Conservation (phyloP, 35 echinoderm and acorn worm species). For the Holothuria glaberrima region DNA sequence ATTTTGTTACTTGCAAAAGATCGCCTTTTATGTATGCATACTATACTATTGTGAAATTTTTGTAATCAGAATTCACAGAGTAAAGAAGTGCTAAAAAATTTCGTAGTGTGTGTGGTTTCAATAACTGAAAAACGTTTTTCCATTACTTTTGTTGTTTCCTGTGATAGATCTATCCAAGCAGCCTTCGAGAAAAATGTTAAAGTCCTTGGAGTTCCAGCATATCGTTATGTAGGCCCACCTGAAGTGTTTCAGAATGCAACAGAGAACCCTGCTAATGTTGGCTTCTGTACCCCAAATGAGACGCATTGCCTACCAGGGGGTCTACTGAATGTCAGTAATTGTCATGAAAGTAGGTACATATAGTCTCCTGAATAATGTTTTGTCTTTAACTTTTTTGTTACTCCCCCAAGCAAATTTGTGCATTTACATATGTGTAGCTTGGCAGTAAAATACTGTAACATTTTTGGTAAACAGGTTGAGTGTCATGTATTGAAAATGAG, state of each 20-base stretch:
- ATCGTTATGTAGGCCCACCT: constrained; percentile 61
- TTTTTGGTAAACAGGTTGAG: too few species aligned
- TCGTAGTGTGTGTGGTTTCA: not conserved
- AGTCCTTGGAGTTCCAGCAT: constrained; percentile 45
- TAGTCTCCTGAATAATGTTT: too few species aligned
- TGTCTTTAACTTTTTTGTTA: too few species aligned
- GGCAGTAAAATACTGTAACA: too few species aligned
- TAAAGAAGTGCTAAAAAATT: too few species aligned
- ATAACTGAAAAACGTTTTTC: not conserved
- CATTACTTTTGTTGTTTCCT: too few species aligned
- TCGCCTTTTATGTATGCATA: too few species aligned
- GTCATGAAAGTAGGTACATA: constrained; percentile 74
- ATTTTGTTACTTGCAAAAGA: too few species aligned
- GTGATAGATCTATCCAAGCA: constrained; percentile 56
- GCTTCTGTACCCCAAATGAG: constrained; percentile 79
- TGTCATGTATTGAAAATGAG: too few species aligned
- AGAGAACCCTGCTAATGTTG: constrained; percentile 72
- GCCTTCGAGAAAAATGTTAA: constrained; percentile 61
- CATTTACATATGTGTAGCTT: too few species aligned
- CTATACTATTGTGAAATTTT: not conserved
- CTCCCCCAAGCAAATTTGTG: too few species aligned
- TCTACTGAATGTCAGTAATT: constrained; percentile 81
- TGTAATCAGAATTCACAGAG: not conserved
- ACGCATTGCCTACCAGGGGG: constrained; percentile 75
- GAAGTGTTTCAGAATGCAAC: constrained; percentile 56